These are phyloP conservation scores for Apodemus sylvaticus DNA, from an alignment of 2,113 vertebrate species.

Conservation along the genomic window DNA sequence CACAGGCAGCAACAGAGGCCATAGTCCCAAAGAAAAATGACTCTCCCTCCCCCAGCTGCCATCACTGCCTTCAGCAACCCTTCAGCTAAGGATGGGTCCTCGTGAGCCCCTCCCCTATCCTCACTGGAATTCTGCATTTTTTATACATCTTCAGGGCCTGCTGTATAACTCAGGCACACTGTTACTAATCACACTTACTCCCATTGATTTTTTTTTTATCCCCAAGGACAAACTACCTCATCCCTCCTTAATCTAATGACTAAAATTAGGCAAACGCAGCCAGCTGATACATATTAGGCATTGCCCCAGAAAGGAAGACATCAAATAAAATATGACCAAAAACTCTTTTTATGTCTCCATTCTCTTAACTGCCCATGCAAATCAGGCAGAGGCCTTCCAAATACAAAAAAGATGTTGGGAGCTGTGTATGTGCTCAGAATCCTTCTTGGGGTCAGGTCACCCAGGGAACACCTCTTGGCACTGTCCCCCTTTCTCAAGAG, in stretches of 20 bases:
- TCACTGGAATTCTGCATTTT: neutral
- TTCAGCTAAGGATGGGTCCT: neutral
- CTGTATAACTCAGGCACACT: conserved; percentile 62
- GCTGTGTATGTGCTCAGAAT: neutral
- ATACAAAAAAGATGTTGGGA: conserved; percentile 16
- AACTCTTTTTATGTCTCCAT: conserved; percentile 36
- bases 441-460: neutral
- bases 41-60: neutral
- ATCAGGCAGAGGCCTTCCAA: conserved; percentile 64
- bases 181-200: conserved; percentile 82
- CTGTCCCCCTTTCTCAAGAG: neutral
- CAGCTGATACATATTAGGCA: conserved; percentile 76
- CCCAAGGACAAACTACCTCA: conserved; percentile 80
- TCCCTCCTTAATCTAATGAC: conserved; percentile 80
- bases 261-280: conserved; percentile 74
- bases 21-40: neutral
- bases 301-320: conserved; percentile 79
- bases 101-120: no score
- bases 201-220: conserved; percentile 80
- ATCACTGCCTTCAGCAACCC: neutral
- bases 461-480: neutral
- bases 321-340: conserved; percentile 67
- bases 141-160: conserved; percentile 42
- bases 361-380: conserved; percentile 66
- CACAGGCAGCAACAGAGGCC: neutral